Percentiles rank a stretch among this genome's conserved stretches.
phyloP scores from a whole-genome alignment of 2,113 vertebrate species.

The Nycticryphes semicollaris region DNA sequence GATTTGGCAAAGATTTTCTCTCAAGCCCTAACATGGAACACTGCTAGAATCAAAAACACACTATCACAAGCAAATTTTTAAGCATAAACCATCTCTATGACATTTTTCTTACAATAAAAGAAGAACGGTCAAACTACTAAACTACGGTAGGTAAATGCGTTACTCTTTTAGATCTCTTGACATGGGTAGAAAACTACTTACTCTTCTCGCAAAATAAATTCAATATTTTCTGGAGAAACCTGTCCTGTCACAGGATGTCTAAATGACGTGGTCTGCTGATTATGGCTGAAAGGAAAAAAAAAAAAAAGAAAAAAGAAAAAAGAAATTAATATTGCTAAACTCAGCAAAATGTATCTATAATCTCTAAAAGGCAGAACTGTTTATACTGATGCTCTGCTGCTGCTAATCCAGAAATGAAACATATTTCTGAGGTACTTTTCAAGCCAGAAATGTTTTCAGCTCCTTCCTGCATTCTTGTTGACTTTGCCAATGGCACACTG shows the following conservation, averaged over 20 bases:
- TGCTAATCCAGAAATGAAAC: neutral
- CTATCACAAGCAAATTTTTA: neutral
- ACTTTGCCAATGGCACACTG: neutral
- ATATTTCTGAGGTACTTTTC: neutral
- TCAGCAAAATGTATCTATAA: neutral
- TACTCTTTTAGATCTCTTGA: neutral
- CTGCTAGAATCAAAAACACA: neutral
- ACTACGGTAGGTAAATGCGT: neutral
- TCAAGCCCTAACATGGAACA: neutral
- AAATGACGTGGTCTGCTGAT: constrained; percentile 90
- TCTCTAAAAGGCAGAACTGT: neutral
- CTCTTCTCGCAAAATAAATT: constrained; percentile 93
- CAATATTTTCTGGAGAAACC: constrained; percentile 94
- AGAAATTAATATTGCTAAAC: constrained; percentile 6
- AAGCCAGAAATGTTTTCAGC: constrained; percentile 1
- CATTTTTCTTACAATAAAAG: neutral
- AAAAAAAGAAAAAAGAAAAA: neutral
- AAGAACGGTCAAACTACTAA: neutral
- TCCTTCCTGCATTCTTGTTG: neutral
- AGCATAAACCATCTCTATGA: neutral
- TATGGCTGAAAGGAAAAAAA: constrained; percentile 84
- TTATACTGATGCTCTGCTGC: neutral
- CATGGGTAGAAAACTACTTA: constrained; percentile 77
- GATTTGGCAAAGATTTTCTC: neutral
- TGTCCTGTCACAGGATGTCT: constrained; percentile 94